These are phyloP conservation scores for Chrysolina haemoptera DNA, from an alignment of 2,888 invertebrate genomes.

Conservation along the genomic window DNA sequence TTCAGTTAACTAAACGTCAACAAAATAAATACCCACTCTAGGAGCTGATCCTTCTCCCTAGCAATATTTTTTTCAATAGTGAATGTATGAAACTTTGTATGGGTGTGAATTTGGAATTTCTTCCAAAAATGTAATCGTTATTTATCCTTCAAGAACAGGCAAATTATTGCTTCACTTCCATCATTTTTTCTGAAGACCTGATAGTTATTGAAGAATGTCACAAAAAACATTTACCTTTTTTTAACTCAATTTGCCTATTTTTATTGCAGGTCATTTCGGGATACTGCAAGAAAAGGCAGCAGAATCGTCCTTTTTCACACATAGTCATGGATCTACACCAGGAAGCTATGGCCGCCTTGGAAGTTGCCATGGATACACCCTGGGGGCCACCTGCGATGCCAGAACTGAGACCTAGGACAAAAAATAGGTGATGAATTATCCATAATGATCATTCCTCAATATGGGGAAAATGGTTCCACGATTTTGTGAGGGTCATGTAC, in stretches of 20 bases:
- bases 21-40: too few relatives aligned
- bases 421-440: slow-evolving; percentile 59
- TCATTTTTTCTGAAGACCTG: neutral
- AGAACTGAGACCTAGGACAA: slow-evolving; percentile 62
- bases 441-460: too few relatives aligned
- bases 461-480: too few relatives aligned
- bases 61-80: too few relatives aligned
- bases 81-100: too few relatives aligned
- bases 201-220: too few relatives aligned
- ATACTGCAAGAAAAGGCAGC: slow-evolving; percentile 73
- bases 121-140: too few relatives aligned
- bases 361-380: slow-evolving; percentile 63
- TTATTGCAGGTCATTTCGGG: slow-evolving; percentile 73
- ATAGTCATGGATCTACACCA: slow-evolving; percentile 76
- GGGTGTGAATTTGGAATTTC: too few relatives aligned
- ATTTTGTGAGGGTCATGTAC: too few relatives aligned
- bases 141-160: too few relatives aligned
- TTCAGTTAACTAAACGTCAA: too few relatives aligned
- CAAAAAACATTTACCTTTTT: neutral
- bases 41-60: too few relatives aligned
- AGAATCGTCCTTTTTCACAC: slow-evolving; percentile 75
- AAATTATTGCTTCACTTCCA: neutral
- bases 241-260: neutral
- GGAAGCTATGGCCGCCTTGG: slow-evolving; percentile 69
- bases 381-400: slow-evolving; percentile 69